A percentile compares a stretch with the other conserved stretches of the same genome.
phyloP scores from a whole-genome alignment of 2,797 vertebrate genomes.

The Lagorchestes hirsutus region DNA sequence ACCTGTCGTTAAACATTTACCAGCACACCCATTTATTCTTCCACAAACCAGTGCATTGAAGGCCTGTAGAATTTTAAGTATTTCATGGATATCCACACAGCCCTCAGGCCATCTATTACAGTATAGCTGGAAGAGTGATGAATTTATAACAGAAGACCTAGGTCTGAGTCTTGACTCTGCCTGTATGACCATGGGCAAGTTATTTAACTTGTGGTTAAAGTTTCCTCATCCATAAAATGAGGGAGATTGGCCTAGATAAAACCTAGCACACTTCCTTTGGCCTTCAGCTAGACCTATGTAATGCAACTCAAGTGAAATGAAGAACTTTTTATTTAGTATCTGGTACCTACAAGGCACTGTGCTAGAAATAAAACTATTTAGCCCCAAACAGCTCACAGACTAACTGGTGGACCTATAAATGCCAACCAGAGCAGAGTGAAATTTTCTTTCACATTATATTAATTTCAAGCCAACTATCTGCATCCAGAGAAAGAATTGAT shows the following conservation, averaged over 20 bases:
- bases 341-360: background rate
- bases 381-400: background rate
- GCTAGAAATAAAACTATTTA: background rate
- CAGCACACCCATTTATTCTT: background rate
- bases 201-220: background rate
- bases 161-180: background rate
- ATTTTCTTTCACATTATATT: background rate
- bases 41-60: background rate
- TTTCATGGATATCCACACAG: background rate
- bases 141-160: background rate
- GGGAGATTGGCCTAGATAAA: background rate
- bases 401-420: background rate
- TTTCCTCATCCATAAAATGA: background rate
- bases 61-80: background rate
- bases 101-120: background rate
- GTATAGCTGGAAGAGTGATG: background rate
- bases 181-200: background rate
- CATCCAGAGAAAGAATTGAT: background rate
- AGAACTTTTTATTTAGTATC: background rate
- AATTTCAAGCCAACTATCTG: background rate
- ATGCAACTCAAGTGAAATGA: background rate
- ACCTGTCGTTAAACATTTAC: background rate
- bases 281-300: background rate
- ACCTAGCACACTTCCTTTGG: background rate
- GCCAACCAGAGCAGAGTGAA: background rate